Evolutionary conservation across 2,888 invertebrate genomes (phyloP).

Genomic region (Drosophila anomelani): DNA sequence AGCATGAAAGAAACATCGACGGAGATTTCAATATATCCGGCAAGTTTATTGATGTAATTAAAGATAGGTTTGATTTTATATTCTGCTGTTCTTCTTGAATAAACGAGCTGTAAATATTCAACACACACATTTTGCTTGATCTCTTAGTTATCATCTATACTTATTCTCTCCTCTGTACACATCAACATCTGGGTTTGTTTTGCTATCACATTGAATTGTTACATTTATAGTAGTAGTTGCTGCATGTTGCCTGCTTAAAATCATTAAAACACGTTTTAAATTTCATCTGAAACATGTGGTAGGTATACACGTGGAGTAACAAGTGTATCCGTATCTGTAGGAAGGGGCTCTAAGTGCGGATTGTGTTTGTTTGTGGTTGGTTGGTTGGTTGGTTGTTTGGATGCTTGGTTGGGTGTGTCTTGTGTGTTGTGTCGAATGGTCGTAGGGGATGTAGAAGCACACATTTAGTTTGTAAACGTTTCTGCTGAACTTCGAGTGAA

Average conservation of each 20-base stretch:
- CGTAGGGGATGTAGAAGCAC: constrained; percentile 52
- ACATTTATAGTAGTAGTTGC: constrained; percentile 83
- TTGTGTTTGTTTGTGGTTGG: constrained; percentile 28
- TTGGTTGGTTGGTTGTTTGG: constrained; percentile 22
- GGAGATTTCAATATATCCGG: constrained; percentile 70
- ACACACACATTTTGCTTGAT: constrained; percentile 67
- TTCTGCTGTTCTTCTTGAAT: constrained; percentile 66
- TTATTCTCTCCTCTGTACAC: constrained; percentile 72
- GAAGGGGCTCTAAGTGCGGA: constrained; percentile 34
- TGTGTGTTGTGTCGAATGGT: constrained; percentile 40
- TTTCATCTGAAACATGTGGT: constrained; percentile 76
- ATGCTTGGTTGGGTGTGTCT: constrained; percentile 21
- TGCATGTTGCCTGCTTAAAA: constrained; percentile 72
- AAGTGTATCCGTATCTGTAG: constrained; percentile 41
- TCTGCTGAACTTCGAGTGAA: constrained; percentile 61
- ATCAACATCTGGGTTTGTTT: constrained; percentile 81
- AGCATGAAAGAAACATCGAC: not conserved
- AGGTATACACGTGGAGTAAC: constrained; percentile 42
- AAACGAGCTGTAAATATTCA: constrained; percentile 81
- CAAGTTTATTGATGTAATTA: constrained; percentile 76
- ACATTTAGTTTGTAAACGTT: constrained; percentile 52
- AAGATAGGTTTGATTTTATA: constrained; percentile 76
- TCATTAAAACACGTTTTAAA: constrained; percentile 76
- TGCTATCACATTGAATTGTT: constrained; percentile 84
- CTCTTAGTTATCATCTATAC: constrained; percentile 67